Evolutionary conservation across 2,113 vertebrate genomes (phyloP).

Genomic region (Nycticryphes semicollaris): DNA sequence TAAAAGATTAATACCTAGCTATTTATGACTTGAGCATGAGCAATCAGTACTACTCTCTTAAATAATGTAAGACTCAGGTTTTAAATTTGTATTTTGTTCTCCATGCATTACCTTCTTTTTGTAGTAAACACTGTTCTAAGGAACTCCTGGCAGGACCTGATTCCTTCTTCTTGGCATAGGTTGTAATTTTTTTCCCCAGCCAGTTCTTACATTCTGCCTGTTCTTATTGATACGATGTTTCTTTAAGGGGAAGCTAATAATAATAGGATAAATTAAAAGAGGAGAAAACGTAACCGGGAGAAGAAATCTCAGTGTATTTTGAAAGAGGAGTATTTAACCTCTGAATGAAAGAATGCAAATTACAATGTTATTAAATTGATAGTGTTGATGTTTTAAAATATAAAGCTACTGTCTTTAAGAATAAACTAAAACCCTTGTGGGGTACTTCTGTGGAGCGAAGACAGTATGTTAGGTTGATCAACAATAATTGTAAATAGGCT

Average conservation of each 20-base stretch:
- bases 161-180: neutral
- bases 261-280: neutral
- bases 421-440: neutral
- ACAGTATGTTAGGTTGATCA: neutral
- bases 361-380: neutral
- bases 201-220: neutral
- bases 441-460: neutral
- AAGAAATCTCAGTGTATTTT: neutral
- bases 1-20: neutral
- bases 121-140: neutral
- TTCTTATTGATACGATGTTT: neutral
- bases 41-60: neutral
- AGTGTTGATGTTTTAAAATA: neutral
- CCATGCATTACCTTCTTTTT: neutral
- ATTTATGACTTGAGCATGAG: neutral
- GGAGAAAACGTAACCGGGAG: neutral
- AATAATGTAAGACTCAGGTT: neutral
- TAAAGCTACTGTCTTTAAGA: neutral
- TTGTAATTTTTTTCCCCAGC: neutral
- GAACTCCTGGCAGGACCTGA: neutral
- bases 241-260: neutral
- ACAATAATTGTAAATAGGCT: neutral
- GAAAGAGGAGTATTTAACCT: neutral
- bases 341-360: neutral
- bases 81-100: neutral